Evolutionary conservation across 2,797 vertebrate species (phyloP).

Genomic region (Halcyon leucocephala): DNA sequence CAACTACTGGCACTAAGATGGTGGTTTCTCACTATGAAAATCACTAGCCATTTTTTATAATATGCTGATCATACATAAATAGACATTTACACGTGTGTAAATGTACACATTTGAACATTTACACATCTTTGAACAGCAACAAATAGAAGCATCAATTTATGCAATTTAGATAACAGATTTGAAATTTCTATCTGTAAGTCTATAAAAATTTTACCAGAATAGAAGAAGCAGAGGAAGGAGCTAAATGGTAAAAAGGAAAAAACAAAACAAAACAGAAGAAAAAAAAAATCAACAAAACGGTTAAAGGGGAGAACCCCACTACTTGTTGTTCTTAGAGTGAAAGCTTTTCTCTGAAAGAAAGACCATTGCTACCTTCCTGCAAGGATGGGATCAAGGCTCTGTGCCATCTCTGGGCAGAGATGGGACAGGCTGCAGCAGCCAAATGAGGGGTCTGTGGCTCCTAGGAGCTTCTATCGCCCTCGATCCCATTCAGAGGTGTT

Average conservation of each 20-base stretch:
- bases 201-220: background rate
- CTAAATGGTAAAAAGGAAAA: too few species aligned
- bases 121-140: background rate
- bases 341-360: background rate
- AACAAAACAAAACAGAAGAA: too few species aligned
- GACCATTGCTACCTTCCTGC: accelerated
- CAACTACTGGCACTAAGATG: background rate
- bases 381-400: background rate
- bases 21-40: background rate
- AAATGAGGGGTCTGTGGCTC: accelerated
- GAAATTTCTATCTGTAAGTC: background rate
- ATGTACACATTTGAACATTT: background rate
- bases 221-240: background rate
- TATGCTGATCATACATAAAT: background rate
- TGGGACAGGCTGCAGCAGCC: background rate
- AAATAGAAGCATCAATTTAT: background rate
- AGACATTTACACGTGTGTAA: background rate
- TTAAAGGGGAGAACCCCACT: background rate
- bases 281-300: background rate
- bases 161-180: background rate
- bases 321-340: background rate
- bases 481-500: accelerated
- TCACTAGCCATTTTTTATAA: background rate
- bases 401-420: background rate
- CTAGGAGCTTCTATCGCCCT: background rate